These are phyloP conservation scores for Charina bottae DNA, from an alignment of 2,113 vertebrate genomes.

Conservation along the genomic window DNA sequence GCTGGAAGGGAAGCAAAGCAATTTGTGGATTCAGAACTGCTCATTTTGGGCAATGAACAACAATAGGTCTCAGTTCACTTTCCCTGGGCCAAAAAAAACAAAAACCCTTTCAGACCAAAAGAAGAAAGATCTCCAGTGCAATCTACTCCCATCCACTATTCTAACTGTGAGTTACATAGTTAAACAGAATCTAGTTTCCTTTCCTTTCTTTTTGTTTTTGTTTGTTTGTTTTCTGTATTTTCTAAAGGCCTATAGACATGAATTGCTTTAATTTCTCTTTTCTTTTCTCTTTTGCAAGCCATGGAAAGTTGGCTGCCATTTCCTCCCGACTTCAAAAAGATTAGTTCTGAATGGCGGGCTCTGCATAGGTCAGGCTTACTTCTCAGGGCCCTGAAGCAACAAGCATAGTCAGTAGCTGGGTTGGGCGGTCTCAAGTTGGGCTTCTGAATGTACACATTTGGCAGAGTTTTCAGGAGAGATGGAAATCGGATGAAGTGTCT, in stretches of 20 bases:
- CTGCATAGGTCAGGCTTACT: neutral
- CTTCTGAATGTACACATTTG: constrained; percentile 9
- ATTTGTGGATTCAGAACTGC: neutral
- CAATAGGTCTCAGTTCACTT: too few species aligned
- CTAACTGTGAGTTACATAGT: neutral
- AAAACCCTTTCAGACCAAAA: neutral
- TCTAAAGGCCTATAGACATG: neutral
- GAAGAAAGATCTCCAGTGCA: neutral
- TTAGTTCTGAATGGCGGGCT: neutral
- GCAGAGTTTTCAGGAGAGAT: neutral
- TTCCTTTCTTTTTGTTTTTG: neutral
- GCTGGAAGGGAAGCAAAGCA: neutral
- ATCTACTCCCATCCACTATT: neutral
- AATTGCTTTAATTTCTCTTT: constrained; percentile 29
- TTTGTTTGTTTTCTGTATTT: neutral
- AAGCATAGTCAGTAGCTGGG: neutral
- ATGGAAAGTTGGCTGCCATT: constrained; percentile 19
- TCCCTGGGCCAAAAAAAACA: too few species aligned
- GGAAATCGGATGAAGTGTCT: neutral
- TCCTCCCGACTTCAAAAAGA: constrained; percentile 10
- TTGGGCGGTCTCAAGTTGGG: neutral
- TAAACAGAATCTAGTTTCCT: neutral
- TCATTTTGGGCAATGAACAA: neutral
- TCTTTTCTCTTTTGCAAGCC: constrained; percentile 17
- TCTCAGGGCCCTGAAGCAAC: neutral